Base-by-base conservation (phyloP, 2,113 vertebrate species). In the Balaenoptera acutorostrata region DNA sequence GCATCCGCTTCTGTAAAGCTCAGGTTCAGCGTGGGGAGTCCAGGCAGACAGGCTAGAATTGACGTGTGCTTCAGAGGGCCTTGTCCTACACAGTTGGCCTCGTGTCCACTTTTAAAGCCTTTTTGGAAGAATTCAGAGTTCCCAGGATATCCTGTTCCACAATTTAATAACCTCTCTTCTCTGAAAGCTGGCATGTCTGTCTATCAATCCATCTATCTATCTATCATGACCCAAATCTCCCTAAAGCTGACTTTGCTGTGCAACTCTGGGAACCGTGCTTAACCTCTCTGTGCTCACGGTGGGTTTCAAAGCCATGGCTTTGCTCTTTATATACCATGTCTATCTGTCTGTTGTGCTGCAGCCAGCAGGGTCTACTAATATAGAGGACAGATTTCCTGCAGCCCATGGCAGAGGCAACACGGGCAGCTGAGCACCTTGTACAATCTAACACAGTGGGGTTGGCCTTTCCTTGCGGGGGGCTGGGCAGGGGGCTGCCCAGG, bases 341-440 rank as follows among this genome's bases (percentile, higher is more conserved):
- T 61, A 1, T 55, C 64, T 95, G 8, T 44, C 72, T 52, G 57
- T 39, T 68, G 31, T 59, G 46, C 6, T 41, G 36, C 5, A 55
- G 25, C 11, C 10, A 85, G 75, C 49, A 63, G 88, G 46, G 20
- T 68, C 31, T 1, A n/a, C 39, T 36, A 27, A 66, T 68, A 85
- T 31, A 20, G 3, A 9, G 9, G 12, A 7, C 39, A 33, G n/a
- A 71, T 77, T 72, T 72, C 55, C 23, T 59, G 29, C 9, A 49
- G 17, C 14, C 20, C 39, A n/a, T 6, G n/a, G 61, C 6, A 29
- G 71, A 41, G 27, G 25, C 41, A 25, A 74, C 59, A 41, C 12
- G 1, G 31, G 61, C 0, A 49, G n/a, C 8, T 20, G 68, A 86
- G 57, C 0, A 6, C 17, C 33, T 0, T 52, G 8, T 17, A 29